Evolutionary conservation across 1,140 invertebrate genomes (phyloP).

Genomic region (Neelides sp.): DNA sequence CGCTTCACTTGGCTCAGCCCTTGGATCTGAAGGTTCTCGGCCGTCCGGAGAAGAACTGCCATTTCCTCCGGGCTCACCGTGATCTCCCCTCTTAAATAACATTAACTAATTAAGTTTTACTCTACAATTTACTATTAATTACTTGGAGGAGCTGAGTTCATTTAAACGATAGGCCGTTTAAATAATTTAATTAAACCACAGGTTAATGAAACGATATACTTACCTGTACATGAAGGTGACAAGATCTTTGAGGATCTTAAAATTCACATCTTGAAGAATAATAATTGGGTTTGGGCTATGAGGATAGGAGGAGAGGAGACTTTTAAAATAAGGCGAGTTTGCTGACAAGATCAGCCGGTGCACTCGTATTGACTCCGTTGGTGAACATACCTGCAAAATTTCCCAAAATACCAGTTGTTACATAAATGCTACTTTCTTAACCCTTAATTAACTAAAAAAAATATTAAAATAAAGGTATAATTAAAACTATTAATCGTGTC

Average conservation of each 20-base stretch:
- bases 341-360: slow-evolving; percentile 90
- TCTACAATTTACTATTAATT: not conserved
- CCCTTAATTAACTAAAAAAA: not conserved
- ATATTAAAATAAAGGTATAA: not conserved
- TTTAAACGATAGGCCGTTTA: not conserved
- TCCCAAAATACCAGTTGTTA: not conserved
- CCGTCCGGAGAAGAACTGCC: slow-evolving; percentile 76
- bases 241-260: slow-evolving; percentile 73
- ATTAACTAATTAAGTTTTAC: slow-evolving; percentile 27
- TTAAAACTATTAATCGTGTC: not conserved
- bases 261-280: slow-evolving; percentile 83
- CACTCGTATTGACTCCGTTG: slow-evolving; percentile 56
- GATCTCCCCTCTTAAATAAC: slow-evolving; percentile 60
- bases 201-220: not conserved
- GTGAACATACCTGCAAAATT: slow-evolving; percentile 25
- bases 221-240: slow-evolving; percentile 85
- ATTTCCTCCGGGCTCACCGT: slow-evolving; percentile 86
- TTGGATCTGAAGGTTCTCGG: slow-evolving; percentile 80
- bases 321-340: slow-evolving; percentile 87
- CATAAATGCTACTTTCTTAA: not conserved
- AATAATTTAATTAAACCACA: not conserved
- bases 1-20: slow-evolving; percentile 83
- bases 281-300: slow-evolving; percentile 85
- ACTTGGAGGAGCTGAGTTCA: not conserved
- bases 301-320: slow-evolving; percentile 52